Evolutionary conservation across 2,797 vertebrate species (phyloP).

Genomic region (Poecilia wingei): DNA sequence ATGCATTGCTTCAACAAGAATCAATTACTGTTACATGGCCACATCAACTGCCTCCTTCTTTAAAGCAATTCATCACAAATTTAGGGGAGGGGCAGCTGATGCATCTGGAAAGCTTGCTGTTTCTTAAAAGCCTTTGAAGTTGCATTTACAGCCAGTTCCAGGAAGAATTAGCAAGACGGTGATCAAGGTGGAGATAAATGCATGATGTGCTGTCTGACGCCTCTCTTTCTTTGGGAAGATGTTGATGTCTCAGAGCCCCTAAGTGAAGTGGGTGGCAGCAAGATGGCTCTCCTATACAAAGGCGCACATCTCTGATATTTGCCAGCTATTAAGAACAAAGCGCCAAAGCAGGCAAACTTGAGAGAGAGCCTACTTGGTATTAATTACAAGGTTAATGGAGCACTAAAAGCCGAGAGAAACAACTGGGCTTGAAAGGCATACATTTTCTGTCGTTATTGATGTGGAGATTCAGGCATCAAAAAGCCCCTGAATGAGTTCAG

Average conservation of each 20-base stretch:
- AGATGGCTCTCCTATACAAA: slow-evolving; percentile 71
- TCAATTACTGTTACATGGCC: slow-evolving; percentile 11
- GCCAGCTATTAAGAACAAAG: slow-evolving; percentile 82
- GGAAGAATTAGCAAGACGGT: slow-evolving; percentile 53
- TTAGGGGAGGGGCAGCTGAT: slow-evolving; percentile 31
- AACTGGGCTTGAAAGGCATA: slow-evolving; percentile 78
- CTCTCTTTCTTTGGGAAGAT: slow-evolving; percentile 48
- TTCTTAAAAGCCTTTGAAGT: slow-evolving; percentile 72
- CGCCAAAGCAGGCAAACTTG: slow-evolving; percentile 73
- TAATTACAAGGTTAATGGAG: slow-evolving; percentile 87
- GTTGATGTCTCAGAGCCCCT: slow-evolving; percentile 64
- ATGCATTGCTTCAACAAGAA: slow-evolving; percentile 8
- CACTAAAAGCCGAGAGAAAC: slow-evolving; percentile 77
- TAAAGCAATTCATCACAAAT: slow-evolving; percentile 34
- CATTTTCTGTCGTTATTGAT: slow-evolving; percentile 78
- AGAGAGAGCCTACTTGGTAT: slow-evolving; percentile 82
- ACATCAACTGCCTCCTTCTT: slow-evolving; percentile 41
- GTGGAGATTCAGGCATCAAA: slow-evolving; percentile 70
- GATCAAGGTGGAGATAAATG: slow-evolving; percentile 67
- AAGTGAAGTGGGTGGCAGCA: slow-evolving; percentile 67
- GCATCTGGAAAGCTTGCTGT: slow-evolving; percentile 26
- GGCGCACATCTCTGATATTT: slow-evolving; percentile 75
- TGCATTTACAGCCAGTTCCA: slow-evolving; percentile 61
- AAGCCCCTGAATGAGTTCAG: slow-evolving; percentile 55
- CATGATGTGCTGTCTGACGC: slow-evolving; percentile 45